These are phyloP conservation scores for Nephrotoma appendiculata DNA, from an alignment of 2,888 invertebrate species.

Conservation along the genomic window DNA sequence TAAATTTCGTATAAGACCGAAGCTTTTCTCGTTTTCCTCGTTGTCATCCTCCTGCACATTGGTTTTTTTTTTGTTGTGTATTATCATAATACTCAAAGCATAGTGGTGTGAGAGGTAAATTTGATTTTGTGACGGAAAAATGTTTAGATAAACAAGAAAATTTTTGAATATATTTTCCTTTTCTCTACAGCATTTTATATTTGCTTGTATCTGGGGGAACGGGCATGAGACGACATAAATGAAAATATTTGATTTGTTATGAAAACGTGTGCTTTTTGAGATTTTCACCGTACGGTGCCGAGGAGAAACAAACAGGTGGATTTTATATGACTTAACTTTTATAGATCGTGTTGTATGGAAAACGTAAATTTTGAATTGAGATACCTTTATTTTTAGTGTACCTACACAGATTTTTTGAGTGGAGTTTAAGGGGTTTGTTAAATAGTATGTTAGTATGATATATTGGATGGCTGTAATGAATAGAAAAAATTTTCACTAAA, in stretches of 20 bases:
- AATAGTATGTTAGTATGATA: neutral
- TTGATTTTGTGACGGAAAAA: neutral
- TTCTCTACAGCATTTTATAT: neutral
- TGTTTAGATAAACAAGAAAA: neutral
- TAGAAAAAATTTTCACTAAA: neutral
- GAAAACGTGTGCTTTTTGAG: neutral
- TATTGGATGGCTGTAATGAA: neutral
- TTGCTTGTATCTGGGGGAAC: neutral
- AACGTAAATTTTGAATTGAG: neutral
- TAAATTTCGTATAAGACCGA: neutral
- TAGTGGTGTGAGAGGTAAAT: neutral
- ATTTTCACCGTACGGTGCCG: neutral
- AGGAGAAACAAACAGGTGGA: neutral
- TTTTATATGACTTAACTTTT: neutral
- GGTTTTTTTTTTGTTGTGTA: neutral
- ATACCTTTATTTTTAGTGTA: neutral
- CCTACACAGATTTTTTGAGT: neutral
- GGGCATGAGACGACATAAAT: neutral
- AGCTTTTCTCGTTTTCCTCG: neutral
- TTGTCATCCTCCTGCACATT: neutral
- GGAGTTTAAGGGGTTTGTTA: neutral
- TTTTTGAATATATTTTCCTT: neutral
- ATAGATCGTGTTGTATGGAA: neutral
- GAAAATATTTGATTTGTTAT: neutral
- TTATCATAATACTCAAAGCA: neutral